Evolutionary conservation across 2,113 vertebrate species (phyloP).

Genomic region (Sorex fumeus): DNA sequence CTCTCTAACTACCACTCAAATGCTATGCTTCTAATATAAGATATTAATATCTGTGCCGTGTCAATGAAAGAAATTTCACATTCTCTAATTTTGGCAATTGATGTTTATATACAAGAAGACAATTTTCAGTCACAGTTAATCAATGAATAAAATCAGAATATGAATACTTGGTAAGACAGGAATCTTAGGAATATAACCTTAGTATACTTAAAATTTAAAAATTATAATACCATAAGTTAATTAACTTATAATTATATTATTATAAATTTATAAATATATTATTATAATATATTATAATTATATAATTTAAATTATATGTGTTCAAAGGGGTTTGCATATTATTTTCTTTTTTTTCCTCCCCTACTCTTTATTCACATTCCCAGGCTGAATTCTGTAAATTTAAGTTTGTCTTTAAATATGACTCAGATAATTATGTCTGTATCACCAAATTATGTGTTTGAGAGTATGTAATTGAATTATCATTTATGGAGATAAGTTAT

Average conservation of each 20-base stretch:
- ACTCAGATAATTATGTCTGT: background rate
- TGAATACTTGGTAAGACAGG: background rate
- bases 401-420: background rate
- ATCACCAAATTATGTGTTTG: background rate
- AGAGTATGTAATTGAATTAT: background rate
- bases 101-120: background rate
- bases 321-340: background rate
- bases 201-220: background rate
- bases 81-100: background rate
- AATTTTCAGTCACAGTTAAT: background rate
- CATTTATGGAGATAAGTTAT: background rate
- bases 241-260: no score
- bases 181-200: background rate
- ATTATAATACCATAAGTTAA: background rate
- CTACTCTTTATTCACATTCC: background rate
- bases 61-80: background rate
- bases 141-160: background rate
- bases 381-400: background rate
- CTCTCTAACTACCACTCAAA: background rate
- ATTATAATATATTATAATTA: no score
- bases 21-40: no score
- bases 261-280: no score
- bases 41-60: background rate
- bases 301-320: no score
- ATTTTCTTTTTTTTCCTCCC: background rate